Base-by-base conservation (phyloP, 2,113 vertebrate species). In the Hoplias malabaricus region DNA sequence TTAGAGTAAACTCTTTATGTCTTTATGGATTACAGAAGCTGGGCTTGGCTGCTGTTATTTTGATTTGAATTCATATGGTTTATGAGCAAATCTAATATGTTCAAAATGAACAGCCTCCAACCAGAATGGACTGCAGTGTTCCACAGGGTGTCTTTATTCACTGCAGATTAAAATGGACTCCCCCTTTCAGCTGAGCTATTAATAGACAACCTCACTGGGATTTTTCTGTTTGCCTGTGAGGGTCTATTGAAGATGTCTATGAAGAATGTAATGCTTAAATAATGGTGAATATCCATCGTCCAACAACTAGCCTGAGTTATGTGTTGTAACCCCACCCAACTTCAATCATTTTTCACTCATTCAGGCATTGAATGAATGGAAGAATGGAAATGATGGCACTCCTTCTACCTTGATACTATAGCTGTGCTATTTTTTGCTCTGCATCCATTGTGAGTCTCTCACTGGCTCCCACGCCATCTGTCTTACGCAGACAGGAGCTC, bases 401-500 rank as follows among this genome's bases (percentile, higher is more conserved):
- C 12, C 36, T 23, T 42, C 59, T 38, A 38, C 29, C 53, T 38
- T 36, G 57, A 54, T 73, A 89, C 69, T 71, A 72, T 36, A 34
- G 46, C 2, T 16, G 42, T 66, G 59, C 56, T 78, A 65, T 66
- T 79, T 63, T 73, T 50, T 65, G 46, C 69, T 62, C 53, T 14
- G 11, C 56, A 13, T 21, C 77, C 59, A 66, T 57, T 53, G 46
- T 56, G 25, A 7, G 59, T 72, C 59, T 73, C 69, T 70, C 65
- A 56, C 69, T 1, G 50, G 27, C 36, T 65, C 57, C 23, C 36
- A 38, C 54, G 19, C 36, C 36, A 66, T 29, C 66, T 19, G 70
- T 33, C n/a, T 12, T 38, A 69, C 74, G 79, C 21, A 73, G 62
- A 13, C 31, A 59, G 61, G 56, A 81, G 79, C 56, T 62, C 75